Evolutionary conservation across 2,888 invertebrate species (phyloP).

Genomic region (Theretra japonica): DNA sequence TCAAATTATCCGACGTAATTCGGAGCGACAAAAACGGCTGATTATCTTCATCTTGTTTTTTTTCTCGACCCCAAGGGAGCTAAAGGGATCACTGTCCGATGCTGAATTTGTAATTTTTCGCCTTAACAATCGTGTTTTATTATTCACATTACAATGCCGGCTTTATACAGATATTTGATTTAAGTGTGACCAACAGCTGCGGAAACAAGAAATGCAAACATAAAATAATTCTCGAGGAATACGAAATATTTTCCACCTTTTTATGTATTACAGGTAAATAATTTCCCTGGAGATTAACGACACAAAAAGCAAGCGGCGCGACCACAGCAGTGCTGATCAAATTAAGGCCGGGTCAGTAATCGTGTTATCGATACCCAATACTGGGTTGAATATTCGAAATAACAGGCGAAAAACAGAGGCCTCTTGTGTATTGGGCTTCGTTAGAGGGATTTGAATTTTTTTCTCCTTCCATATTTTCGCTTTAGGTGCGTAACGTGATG

Average conservation of each 20-base stretch:
- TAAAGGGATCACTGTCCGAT: constrained; percentile 66
- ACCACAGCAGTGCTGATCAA: constrained; percentile 71
- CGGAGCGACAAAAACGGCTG: constrained; percentile 77
- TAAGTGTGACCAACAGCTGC: not conserved
- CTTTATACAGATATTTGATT: not conserved
- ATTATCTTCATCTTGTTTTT: constrained; percentile 73
- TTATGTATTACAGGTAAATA: constrained; percentile 56
- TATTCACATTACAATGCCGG: not conserved
- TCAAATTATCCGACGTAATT: constrained; percentile 79
- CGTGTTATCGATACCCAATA: constrained; percentile 82
- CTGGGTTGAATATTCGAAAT: constrained; percentile 72
- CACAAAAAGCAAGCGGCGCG: constrained; percentile 64
- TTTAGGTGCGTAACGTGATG: constrained; percentile 77
- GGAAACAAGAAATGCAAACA: constrained; percentile 26
- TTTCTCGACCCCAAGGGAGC: constrained; percentile 59
- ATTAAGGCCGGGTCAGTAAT: constrained; percentile 83
- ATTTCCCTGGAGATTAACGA: constrained; percentile 61
- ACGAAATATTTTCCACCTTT: constrained; percentile 23
- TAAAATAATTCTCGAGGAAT: constrained; percentile 13
- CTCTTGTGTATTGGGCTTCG: constrained; percentile 80
- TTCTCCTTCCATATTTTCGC: constrained; percentile 57
- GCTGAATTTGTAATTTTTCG: constrained; percentile 53
- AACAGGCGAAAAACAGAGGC: constrained; percentile 75
- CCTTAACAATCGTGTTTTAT: constrained; percentile 39
- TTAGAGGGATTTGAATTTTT: constrained; percentile 81